Percentiles rank a stretch among this genome's conserved stretches.
These are phyloP conservation scores for Aplidium turbinatum DNA, from an alignment of 23 tunicate species.

Conservation along the genomic window DNA sequence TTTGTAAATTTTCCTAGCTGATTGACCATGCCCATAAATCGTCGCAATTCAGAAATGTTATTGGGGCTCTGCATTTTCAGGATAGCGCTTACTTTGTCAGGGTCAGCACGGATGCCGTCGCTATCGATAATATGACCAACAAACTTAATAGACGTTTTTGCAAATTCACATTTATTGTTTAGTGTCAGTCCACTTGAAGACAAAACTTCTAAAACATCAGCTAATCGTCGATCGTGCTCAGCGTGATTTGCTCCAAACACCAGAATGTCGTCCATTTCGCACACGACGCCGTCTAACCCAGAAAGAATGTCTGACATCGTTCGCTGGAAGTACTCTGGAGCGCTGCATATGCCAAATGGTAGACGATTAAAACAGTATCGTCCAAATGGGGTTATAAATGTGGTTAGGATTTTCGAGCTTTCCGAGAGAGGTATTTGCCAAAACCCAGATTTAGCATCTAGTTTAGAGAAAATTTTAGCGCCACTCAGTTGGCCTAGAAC, in stretches of 20 bases:
- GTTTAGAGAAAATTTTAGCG: constrained; percentile 22
- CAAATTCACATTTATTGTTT: constrained; percentile 44
- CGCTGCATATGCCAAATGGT: constrained; percentile 42
- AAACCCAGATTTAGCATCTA: constrained; percentile 47
- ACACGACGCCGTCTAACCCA: constrained; percentile 16
- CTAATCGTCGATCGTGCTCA: constrained; percentile 22
- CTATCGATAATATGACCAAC: constrained; percentile 12
- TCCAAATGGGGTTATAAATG: constrained; percentile 35
- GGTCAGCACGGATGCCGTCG: constrained; percentile 19
- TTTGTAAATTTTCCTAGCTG: constrained; percentile 25
- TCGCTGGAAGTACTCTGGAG: constrained; percentile 47
- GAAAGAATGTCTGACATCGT: constrained; percentile 15
- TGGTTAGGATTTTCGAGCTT: constrained; percentile 15
- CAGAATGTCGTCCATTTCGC: constrained; percentile 37
- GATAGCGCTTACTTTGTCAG: constrained; percentile 11
- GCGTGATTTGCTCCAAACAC: constrained; percentile 28
- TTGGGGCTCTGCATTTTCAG: constrained; percentile 7
- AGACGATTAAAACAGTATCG: constrained; percentile 48
- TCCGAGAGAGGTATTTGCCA: constrained; percentile 27
- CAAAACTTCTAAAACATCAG: constrained; percentile 5
- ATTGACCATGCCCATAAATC: constrained; percentile 34
- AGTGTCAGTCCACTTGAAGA: constrained; percentile 15
- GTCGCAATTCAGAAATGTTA: not conserved
- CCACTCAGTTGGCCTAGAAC: constrained; percentile 1
- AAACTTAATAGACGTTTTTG: constrained; percentile 9